Conservation (phyloP, 1,140 invertebrate genomes). For the Hirudo medicinalis region DNA sequence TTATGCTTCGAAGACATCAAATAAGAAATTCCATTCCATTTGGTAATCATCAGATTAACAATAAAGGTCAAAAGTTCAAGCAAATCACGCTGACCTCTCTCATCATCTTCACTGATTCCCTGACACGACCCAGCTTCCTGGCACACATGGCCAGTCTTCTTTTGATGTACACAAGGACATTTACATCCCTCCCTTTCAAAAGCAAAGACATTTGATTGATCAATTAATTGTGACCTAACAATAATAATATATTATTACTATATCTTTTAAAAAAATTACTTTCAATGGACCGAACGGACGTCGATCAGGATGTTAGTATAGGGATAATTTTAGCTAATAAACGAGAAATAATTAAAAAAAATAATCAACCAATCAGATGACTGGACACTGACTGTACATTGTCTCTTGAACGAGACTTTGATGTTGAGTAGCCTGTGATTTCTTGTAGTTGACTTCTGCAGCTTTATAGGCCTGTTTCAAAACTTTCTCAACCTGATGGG, state of each 20-base stretch:
- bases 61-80: too few relatives aligned
- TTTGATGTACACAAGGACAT: conserved; percentile 88
- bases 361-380: too few relatives aligned
- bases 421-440: conserved; percentile 62
- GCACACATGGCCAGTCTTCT: conserved; percentile 90
- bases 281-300: too few relatives aligned
- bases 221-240: too few relatives aligned
- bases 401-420: conserved; percentile 63
- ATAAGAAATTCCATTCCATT: too few relatives aligned
- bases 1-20: too few relatives aligned
- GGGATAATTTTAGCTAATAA: too few relatives aligned
- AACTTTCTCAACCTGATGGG: conserved; percentile 58
- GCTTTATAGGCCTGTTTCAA: conserved; percentile 73
- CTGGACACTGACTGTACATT: conserved; percentile 52
- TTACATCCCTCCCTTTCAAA: conserved; percentile 62
- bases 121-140: conserved; percentile 70
- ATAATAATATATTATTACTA: too few relatives aligned
- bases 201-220: conserved; percentile 14
- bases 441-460: conserved; percentile 71
- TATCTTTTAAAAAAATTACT: too few relatives aligned
- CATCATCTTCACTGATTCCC: conserved; percentile 93
- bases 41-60: too few relatives aligned
- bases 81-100: conserved; percentile 54
- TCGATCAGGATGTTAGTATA: too few relatives aligned
- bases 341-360: too few relatives aligned